A percentile compares a stretch with the other conserved stretches of the same genome.
Evolutionary conservation across 2,113 vertebrate genomes (phyloP).

Genomic region (Chroicocephalus ridibundus): DNA sequence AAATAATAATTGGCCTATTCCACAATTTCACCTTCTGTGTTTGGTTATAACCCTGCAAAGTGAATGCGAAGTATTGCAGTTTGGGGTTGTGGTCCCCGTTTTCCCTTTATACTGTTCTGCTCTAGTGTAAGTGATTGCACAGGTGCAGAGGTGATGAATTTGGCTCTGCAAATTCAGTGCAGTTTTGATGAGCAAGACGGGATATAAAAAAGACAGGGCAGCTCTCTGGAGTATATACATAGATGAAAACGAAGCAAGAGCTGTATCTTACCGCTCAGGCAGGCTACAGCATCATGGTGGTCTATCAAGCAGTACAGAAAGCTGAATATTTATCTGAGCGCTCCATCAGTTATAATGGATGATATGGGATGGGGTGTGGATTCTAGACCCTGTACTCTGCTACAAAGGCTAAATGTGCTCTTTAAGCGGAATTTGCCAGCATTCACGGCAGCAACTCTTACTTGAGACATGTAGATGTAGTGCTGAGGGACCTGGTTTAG

Average conservation of each 20-base stretch:
- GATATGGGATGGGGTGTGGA: rapidly evolving
- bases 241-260: background rate
- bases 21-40: background rate
- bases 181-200: background rate
- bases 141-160: background rate
- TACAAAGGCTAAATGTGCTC: background rate
- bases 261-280: background rate
- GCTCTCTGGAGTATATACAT: background rate
- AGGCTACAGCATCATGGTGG: background rate
- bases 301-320: background rate
- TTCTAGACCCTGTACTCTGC: background rate
- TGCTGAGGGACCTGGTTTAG: background rate
- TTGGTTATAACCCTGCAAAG: background rate
- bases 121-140: background rate
- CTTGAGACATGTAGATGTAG: background rate
- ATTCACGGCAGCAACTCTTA: background rate
- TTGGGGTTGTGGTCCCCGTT: background rate
- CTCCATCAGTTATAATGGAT: background rate
- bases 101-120: background rate
- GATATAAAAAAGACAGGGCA: background rate
- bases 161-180: background rate
- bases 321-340: background rate
- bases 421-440: background rate
- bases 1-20: background rate
- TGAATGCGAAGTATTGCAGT: rapidly evolving